phyloP scores from a whole-genome alignment of 37 sponge, comb jelly and placozoan species.

The Beroe ovata region DNA sequence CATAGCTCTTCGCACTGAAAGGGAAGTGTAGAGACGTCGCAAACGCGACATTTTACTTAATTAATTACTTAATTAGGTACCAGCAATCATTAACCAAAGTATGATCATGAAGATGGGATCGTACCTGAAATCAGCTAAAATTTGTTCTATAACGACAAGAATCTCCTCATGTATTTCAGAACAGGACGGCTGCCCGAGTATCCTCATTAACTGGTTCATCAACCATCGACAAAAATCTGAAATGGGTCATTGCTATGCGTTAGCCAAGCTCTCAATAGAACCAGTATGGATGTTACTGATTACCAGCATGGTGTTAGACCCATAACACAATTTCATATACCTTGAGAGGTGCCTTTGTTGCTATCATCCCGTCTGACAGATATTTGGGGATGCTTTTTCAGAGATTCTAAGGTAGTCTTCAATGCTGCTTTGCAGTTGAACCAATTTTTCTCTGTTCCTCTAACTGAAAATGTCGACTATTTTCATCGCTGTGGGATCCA shows the following conservation, averaged over 20 bases:
- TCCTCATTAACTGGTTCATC: background rate
- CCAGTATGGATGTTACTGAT: too few species aligned
- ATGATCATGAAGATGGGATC: background rate
- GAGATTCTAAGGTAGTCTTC: slow-evolving; percentile 5
- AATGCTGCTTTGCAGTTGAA: slow-evolving; percentile 43
- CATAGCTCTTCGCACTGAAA: background rate
- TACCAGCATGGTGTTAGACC: too few species aligned
- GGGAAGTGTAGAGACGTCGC: too few species aligned
- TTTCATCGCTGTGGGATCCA: too few species aligned
- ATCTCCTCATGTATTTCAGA: slow-evolving; percentile 16
- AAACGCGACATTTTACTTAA: too few species aligned
- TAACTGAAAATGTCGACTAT: background rate
- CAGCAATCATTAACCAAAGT: background rate
- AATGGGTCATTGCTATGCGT: too few species aligned
- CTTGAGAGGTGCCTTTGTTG: slow-evolving; percentile 19
- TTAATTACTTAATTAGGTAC: too few species aligned
- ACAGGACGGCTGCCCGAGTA: background rate
- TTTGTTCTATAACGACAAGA: background rate
- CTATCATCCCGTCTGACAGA: background rate
- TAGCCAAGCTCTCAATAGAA: too few species aligned
- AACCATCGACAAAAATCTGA: slow-evolving; percentile 37
- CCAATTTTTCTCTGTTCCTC: slow-evolving; percentile 24
- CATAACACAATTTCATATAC: too few species aligned
- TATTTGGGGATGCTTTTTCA: slow-evolving; percentile 8
- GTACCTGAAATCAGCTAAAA: slow-evolving; percentile 6